Base-by-base conservation (phyloP, 2,797 vertebrate genomes). In the Sebastes hopkinsi region DNA sequence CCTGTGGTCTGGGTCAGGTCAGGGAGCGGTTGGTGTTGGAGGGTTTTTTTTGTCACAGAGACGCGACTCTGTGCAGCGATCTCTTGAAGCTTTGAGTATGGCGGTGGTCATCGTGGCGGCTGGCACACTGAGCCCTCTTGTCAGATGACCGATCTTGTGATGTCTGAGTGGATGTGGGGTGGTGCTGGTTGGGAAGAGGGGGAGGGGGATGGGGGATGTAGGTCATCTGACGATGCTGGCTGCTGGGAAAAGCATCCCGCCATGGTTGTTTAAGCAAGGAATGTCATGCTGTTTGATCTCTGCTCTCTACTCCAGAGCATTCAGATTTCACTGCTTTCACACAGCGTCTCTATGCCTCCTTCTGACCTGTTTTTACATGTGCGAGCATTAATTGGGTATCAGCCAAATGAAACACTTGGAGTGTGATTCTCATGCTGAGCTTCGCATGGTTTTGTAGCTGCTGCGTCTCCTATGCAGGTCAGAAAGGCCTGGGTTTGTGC, bases 111-210 rank as follows among this genome's bases (percentile, higher is more conserved):
- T 73, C 10, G 27, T 42, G 34, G 32, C 22, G 18, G 62, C 50
- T 22, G 4, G 79, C 79, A 71, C 55, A 3, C 71, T 3, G 2
- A 68, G 70, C 67, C 59, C 30, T 50, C 50, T 36, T 38, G 81
- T 93, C 94, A 94, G 91, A 90, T 93, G 92, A 94, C 89, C 54
- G 5, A 87, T 94, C 93, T 93, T 92, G 89, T 94, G 94, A 94
- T 90, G 79, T 87, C 87, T 88, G 80, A 62, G 68, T 13, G 22
- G 83, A 72, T 38, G 36, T 38, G 12, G 36, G 36, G 36, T 38
- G 70, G 75, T 76, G 81, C 72, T 64, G 32, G 69, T 74, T 29
- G 65, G 78, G 69, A 67, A 34, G 72, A 27, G 54, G 52, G 69
- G n/a, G n/a, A n/a, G n/a, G 54, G 23, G 56, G 36, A 54, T 67